These are phyloP conservation scores for Crossaster papposus DNA, from an alignment of 53 echinoderm and acorn worm species.

Conservation along the genomic window DNA sequence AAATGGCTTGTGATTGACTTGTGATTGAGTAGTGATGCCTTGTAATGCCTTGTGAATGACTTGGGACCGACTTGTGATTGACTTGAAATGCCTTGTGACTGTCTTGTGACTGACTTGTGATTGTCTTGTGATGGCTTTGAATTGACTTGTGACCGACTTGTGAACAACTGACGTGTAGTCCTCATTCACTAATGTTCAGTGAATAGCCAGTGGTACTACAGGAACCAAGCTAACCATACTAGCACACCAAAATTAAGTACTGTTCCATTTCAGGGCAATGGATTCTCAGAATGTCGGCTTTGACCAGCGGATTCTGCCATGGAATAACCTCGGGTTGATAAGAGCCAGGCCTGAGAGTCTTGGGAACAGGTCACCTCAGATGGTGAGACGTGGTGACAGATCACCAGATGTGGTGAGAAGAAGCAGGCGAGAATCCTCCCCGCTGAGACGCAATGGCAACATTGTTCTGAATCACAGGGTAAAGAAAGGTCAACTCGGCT, in stretches of 20 bases:
- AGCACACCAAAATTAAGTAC: neutral
- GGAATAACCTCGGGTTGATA: conserved; percentile 34
- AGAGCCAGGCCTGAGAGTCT: neutral
- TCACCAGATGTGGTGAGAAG: neutral
- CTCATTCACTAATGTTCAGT: too few species aligned
- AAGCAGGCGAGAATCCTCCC: neutral
- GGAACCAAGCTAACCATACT: neutral
- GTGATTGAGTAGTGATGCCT: too few species aligned
- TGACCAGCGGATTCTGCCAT: conserved; percentile 34
- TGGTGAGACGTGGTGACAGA: neutral
- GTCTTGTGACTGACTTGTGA: too few species aligned
- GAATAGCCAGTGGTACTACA: neutral
- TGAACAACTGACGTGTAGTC: too few species aligned
- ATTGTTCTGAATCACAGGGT: conserved; percentile 42
- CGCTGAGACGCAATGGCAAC: conserved; percentile 15
- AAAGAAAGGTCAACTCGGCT: too few species aligned
- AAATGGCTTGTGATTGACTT: too few species aligned
- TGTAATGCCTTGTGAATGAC: too few species aligned
- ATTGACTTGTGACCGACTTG: too few species aligned
- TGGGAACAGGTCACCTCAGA: conserved; percentile 16
- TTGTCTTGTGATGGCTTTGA: too few species aligned
- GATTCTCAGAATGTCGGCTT: neutral
- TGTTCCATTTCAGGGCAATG: neutral
- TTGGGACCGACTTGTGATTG: too few species aligned
- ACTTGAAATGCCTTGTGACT: too few species aligned